A percentile compares a stretch with the other conserved stretches of the same genome.
These are phyloP conservation scores for Yponomeuta cagnagella DNA, from an alignment of 2,888 invertebrate genomes.

Conservation along the genomic window DNA sequence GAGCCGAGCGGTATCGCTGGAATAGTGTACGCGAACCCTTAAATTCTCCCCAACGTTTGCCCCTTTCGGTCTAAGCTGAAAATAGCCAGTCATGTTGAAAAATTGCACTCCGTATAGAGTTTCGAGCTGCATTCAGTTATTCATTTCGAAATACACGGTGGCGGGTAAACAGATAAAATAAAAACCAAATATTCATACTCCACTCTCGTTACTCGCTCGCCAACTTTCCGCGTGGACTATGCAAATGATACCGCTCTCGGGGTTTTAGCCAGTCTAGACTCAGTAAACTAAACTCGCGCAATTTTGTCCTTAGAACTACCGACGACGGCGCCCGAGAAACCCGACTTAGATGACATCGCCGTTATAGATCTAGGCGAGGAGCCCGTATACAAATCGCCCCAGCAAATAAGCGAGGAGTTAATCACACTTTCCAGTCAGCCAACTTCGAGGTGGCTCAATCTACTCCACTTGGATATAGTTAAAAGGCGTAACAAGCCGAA, in stretches of 20 bases:
- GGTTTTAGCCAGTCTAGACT: neutral
- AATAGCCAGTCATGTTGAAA: slow-evolving; percentile 3
- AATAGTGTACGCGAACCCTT: neutral
- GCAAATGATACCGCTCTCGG: neutral
- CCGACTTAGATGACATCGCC: slow-evolving; percentile 60
- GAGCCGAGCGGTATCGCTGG: neutral
- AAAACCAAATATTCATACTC: slow-evolving; percentile 1
- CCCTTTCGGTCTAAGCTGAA: neutral
- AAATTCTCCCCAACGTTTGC: neutral
- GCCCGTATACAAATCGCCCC: slow-evolving; percentile 81
- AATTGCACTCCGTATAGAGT: slow-evolving; percentile 1
- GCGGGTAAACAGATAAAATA: neutral
- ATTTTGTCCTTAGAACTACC: slow-evolving; percentile 48
- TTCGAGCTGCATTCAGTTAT: slow-evolving; percentile 3
- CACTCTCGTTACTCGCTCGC: neutral
- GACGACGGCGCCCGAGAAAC: slow-evolving; percentile 62
- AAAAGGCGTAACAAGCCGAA: slow-evolving; percentile 93
- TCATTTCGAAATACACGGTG: slow-evolving; percentile 1
- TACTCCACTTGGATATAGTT: slow-evolving; percentile 90
- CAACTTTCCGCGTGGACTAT: neutral
- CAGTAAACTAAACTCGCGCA: neutral
- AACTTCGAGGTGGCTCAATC: slow-evolving; percentile 93
- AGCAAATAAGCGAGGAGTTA: slow-evolving; percentile 84
- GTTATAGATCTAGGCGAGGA: slow-evolving; percentile 62
- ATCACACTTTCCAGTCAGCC: slow-evolving; percentile 91